Evolutionary conservation across 2,888 invertebrate genomes (phyloP).

Genomic region (Pelosia muscerda): DNA sequence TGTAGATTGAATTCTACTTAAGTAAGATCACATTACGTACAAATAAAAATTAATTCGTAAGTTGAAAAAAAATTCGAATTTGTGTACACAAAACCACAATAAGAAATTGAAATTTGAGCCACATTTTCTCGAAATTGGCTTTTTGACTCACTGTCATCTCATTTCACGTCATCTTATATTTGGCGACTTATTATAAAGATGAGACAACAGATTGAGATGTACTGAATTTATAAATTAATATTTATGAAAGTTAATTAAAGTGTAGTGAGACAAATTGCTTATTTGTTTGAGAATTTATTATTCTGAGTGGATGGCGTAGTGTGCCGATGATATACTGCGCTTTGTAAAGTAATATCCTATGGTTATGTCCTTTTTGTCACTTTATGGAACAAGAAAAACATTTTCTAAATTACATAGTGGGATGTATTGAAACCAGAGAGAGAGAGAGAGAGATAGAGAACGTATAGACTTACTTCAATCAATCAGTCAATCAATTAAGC

Average conservation of each 20-base stretch:
- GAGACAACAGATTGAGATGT: not conserved
- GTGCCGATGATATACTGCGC: no score
- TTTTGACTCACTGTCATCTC: not conserved
- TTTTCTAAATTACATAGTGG: no score
- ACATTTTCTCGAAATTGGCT: not conserved
- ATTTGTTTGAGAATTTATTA: not conserved
- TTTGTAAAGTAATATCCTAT: no score
- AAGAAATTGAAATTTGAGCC: not conserved
- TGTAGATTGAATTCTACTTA: not conserved
- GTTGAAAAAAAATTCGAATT: not conserved
- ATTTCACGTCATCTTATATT: constrained; percentile 4
- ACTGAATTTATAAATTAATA: not conserved
- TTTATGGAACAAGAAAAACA: no score
- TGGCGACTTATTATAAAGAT: not conserved
- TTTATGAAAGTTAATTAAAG: not conserved
- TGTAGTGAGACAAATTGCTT: not conserved
- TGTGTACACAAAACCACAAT: not conserved
- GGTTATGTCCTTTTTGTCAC: no score
- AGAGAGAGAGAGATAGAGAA: no score
- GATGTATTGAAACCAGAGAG: no score
- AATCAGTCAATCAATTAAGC: no score
- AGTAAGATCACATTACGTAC: no score
- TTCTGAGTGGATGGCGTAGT: no score
- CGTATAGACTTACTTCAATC: no score
- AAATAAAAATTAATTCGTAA: not conserved